Base-by-base conservation (phyloP, 2,888 invertebrate species). In the Choristoneura rosaceana region DNA sequence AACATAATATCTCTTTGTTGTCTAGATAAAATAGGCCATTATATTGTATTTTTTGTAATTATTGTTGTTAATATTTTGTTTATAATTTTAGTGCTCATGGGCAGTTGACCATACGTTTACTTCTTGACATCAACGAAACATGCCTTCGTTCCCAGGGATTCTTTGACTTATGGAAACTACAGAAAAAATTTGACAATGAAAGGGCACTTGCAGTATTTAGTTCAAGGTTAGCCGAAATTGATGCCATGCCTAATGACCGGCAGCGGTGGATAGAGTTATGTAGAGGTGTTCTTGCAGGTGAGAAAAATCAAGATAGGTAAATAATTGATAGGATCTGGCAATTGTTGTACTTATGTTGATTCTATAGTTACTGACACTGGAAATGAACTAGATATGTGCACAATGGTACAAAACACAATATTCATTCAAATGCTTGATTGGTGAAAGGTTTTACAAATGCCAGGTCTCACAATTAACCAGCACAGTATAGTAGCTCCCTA, bases 101-200 rank as follows among this genome's bases (percentile, higher is more conserved):
- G 74, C 96, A 97, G 74, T 95, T 99, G 81, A 98, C 98, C 75
- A 97, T 99, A 76, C 94, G 99, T 84, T 97, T 97, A 84, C 95
- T 99, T 76, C 94, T 99, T 80, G 98, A 99, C 88, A 96, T 98
- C 80, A 97, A 98, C 82, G 98, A 99, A 91, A 98, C 98, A 84
- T 97, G 97, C 84, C 95, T 99, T 87, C 96, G 97, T 81, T 97
- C 98, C 84, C 98, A 97, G 87, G 97, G 98, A 76, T 99, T 99
- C 88, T 96, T 97, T 80, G 99, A 99, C 92, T 97, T 99, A 59
- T 96, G 96, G 96, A 93, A 95, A 75, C 91, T 96, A 93, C 98
- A 98, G 94, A 99, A 99, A 87, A 96, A 96, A 83, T 92, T 95
- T 82, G 99, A 99, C 94, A 99, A 99, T 87, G 96, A 96, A 79